phyloP scores from a whole-genome alignment of 30 jellyfish, hydroid and myxozoan genomes.

The Aurelia coerulea region DNA sequence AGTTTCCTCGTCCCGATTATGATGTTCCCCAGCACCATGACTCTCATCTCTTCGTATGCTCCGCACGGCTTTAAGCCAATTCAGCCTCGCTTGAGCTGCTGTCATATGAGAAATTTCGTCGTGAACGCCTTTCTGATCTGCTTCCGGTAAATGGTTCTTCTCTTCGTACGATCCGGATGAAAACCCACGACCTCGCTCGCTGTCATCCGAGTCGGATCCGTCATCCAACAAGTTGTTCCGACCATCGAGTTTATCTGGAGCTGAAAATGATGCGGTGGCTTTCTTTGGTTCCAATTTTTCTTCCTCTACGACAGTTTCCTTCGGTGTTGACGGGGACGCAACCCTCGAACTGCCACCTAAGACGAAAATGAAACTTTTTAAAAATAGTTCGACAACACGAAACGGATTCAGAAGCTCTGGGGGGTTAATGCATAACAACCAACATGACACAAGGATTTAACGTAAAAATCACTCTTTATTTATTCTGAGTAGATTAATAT shows the following conservation, averaged over 20 bases:
- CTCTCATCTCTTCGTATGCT: background rate
- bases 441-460: too few species aligned
- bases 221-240: background rate
- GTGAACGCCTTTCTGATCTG: constrained; percentile 21
- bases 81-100: constrained; percentile 32
- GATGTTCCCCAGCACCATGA: background rate
- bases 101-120: background rate
- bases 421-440: too few species aligned
- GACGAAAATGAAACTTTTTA: background rate
- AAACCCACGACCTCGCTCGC: constrained; percentile 27
- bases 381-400: background rate
- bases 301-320: background rate
- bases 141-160: constrained; percentile 51
- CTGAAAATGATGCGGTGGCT: background rate
- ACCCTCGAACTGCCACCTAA: constrained; percentile 4
- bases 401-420: background rate
- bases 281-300: background rate
- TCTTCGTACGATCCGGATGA: constrained; percentile 15
- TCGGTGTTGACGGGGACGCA: background rate
- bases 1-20: constrained; percentile 17
- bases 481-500: too few species aligned
- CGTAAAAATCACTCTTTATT: too few species aligned
- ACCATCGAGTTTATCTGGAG: constrained; percentile 5
- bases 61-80: constrained; percentile 65
- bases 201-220: constrained; percentile 31